phyloP scores from a whole-genome alignment of 23 tunicate species.

The Halocynthia roretzi region DNA sequence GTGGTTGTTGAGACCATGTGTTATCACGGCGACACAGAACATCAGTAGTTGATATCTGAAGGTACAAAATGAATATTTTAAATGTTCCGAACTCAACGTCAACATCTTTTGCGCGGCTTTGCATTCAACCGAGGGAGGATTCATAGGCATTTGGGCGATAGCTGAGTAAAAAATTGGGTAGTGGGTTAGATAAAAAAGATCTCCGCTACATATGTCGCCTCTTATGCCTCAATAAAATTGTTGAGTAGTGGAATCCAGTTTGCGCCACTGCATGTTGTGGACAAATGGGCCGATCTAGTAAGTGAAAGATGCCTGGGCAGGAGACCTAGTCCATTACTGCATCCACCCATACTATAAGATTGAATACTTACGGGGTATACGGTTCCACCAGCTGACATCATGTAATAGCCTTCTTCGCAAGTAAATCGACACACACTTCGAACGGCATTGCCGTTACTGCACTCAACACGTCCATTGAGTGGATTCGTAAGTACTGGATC shows the following conservation, averaged over 20 bases:
- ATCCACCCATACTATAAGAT: not conserved
- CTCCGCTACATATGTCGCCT: too few relatives aligned
- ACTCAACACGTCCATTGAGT: conserved; percentile 18
- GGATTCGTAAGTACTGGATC: conserved; percentile 2
- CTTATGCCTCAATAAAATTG: too few relatives aligned
- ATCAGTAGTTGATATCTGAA: conserved; percentile 10
- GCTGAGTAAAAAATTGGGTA: too few relatives aligned
- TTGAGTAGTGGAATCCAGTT: too few relatives aligned
- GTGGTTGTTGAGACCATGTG: conserved; percentile 23
- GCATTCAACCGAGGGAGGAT: not conserved
- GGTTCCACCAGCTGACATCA: conserved; percentile 21
- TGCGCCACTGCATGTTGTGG: too few relatives aligned
- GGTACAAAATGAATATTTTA: not conserved
- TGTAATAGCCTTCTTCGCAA: conserved; percentile 25
- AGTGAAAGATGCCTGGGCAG: too few relatives aligned
- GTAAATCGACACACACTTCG: conserved; percentile 30
- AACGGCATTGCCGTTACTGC: conserved; percentile 26
- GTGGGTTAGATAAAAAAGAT: too few relatives aligned
- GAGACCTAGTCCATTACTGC: too few relatives aligned
- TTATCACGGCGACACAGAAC: conserved; percentile 15
- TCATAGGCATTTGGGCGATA: too few relatives aligned
- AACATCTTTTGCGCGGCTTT: too few relatives aligned
- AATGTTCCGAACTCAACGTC: too few relatives aligned
- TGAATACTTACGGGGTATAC: conserved; percentile 4
- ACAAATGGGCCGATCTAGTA: too few relatives aligned